phyloP scores from a whole-genome alignment of 2,113 vertebrate genomes.

The Murina feae region DNA sequence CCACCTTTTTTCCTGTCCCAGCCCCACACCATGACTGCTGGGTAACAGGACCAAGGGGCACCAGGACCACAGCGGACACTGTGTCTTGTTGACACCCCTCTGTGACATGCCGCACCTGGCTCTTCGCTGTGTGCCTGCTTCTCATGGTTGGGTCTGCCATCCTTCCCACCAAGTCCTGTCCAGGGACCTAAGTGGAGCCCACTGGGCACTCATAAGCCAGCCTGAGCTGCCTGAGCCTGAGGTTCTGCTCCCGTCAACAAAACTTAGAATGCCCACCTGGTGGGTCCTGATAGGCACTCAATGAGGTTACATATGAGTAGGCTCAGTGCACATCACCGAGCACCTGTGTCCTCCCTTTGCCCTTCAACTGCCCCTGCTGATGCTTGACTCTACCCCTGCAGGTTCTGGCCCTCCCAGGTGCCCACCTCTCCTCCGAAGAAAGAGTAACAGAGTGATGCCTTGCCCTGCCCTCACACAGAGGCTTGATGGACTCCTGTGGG shows the following conservation, averaged over 20 bases:
- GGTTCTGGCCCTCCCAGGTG: neutral
- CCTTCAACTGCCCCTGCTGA: neutral
- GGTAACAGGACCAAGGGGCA: neutral
- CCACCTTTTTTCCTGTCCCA: neutral
- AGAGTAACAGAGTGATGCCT: neutral
- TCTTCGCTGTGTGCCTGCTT: neutral
- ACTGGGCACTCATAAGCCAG: neutral
- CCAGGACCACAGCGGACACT: neutral
- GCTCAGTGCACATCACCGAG: neutral
- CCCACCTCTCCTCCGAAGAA: neutral
- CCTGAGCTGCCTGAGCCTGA: neutral
- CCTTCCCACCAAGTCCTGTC: neutral
- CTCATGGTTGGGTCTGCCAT: neutral
- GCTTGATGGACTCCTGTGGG: neutral
- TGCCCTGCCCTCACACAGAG: neutral
- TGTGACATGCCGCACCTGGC: fast-evolving
- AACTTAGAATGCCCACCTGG: neutral
- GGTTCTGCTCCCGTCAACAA: neutral
- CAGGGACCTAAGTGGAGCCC: neutral
- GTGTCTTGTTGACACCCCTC: fast-evolving
- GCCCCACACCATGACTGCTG: fast-evolving
- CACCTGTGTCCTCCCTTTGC: neutral
- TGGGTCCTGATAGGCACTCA: neutral
- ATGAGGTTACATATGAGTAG: neutral
- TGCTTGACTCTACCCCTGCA: neutral